These are phyloP conservation scores for Hylaeus anthracinus DNA, from an alignment of 1,140 invertebrate genomes.

Conservation along the genomic window DNA sequence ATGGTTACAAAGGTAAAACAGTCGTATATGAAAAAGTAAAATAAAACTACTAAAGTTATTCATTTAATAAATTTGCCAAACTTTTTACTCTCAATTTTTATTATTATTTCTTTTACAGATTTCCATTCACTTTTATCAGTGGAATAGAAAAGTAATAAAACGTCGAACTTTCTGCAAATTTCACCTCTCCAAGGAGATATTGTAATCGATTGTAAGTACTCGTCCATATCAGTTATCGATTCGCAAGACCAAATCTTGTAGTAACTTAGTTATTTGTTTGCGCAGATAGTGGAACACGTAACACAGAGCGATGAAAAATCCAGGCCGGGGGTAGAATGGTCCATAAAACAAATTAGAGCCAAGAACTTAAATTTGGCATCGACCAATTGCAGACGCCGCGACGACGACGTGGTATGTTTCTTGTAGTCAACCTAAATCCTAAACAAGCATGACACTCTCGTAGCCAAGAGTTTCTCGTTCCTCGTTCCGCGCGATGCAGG, in stretches of 20 bases:
- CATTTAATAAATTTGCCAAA: too few relatives aligned
- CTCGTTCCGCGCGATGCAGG: not conserved
- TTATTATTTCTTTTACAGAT: too few relatives aligned
- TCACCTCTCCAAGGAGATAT: too few relatives aligned
- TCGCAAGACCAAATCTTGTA: not conserved
- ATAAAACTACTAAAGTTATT: too few relatives aligned
- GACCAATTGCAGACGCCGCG: conserved; percentile 15
- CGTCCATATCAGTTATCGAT: not conserved
- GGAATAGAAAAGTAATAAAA: too few relatives aligned
- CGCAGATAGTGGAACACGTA: not conserved
- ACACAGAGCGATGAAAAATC: not conserved
- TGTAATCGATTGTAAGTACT: too few relatives aligned
- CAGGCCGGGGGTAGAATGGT: not conserved
- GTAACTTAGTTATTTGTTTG: too few relatives aligned
- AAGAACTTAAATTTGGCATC: conserved; percentile 45
- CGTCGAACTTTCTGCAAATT: too few relatives aligned
- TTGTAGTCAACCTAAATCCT: conserved; percentile 46
- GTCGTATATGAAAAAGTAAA: too few relatives aligned
- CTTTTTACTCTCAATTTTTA: too few relatives aligned
- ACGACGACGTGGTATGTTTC: conserved; percentile 24
- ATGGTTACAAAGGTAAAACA: too few relatives aligned
- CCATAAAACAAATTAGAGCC: conserved; percentile 37
- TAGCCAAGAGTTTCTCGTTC: not conserved
- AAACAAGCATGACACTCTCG: conserved; percentile 26
- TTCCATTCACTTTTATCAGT: too few relatives aligned